A percentile compares a stretch with the other conserved stretches of the same genome.
These are phyloP conservation scores for Margarornis squamiger DNA, from an alignment of 2,797 vertebrate genomes.

Conservation along the genomic window DNA sequence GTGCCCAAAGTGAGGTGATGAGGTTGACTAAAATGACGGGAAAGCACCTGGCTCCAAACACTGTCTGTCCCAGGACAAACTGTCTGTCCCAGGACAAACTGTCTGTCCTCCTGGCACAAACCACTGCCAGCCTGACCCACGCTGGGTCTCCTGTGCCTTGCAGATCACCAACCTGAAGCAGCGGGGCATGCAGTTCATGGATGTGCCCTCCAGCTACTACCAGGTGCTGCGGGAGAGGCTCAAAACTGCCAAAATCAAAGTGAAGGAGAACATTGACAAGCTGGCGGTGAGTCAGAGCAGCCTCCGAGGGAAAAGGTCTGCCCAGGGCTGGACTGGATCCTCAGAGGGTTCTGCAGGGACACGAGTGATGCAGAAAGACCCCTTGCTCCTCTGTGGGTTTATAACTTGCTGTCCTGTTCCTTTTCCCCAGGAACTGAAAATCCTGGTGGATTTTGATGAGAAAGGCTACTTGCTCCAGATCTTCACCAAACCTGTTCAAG, in stretches of 20 bases:
- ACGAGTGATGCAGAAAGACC: background rate
- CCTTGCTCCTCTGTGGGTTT: background rate
- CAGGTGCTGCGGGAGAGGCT: conserved; percentile 85
- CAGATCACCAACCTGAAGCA: conserved; percentile 91
- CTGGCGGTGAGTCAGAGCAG: conserved; percentile 79
- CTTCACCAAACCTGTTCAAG: conserved; percentile 96
- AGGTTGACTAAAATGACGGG: background rate
- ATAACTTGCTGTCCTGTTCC: fast-evolving
- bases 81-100: background rate
- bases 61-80: background rate
- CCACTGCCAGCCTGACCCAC: fast-evolving
- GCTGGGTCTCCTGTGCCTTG: background rate
- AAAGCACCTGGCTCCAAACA: fast-evolving
- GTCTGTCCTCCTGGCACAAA: background rate
- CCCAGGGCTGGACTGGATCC: background rate
- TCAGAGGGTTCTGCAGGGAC: background rate
- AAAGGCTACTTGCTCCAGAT: conserved; percentile 97
- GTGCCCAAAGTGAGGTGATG: background rate
- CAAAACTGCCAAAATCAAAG: conserved; percentile 86
- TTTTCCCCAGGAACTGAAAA: conserved; percentile 84
- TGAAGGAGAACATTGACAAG: conserved; percentile 85
- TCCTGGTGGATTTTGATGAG: conserved; percentile 94
- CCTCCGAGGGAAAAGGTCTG: background rate
- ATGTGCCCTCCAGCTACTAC: conserved; percentile 88
- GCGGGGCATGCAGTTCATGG: conserved; percentile 92